Conservation (phyloP, 2,888 invertebrate genomes). For the Zootermopsis nevadensis region DNA sequence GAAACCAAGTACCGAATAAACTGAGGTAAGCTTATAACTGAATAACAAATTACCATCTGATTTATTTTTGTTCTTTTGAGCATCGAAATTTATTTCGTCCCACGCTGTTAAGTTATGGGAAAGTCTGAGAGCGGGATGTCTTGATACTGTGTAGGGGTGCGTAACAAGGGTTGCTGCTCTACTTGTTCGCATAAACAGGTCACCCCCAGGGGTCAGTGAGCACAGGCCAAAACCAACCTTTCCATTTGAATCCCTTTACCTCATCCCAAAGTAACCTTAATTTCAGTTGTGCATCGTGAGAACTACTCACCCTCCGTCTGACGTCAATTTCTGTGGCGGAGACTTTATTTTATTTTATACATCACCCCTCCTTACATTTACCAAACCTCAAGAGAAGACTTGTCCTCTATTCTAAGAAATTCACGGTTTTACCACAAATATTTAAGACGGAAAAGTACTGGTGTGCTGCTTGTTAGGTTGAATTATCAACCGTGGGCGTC, state of each 20-base stretch:
- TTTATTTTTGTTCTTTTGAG: background rate
- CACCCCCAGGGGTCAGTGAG: slow-evolving; percentile 13
- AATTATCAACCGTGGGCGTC: background rate
- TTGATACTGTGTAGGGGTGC: background rate
- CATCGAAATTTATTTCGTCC: background rate
- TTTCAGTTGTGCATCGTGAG: slow-evolving; percentile 9
- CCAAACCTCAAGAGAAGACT: background rate
- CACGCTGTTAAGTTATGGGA: slow-evolving; percentile 4
- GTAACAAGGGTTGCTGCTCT: background rate
- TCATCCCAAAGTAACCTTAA: slow-evolving; percentile 4
- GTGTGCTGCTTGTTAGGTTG: background rate
- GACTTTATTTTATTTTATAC: background rate
- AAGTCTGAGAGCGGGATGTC: background rate
- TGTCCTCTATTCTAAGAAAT: background rate
- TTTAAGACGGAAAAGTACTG: background rate
- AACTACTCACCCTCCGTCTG: background rate
- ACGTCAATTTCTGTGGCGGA: background rate
- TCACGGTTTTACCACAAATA: background rate
- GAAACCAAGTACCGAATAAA: too few species aligned
- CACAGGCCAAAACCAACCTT: slow-evolving; percentile 13
- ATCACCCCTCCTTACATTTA: background rate
- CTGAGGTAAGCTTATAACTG: too few species aligned
- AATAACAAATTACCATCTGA: too few species aligned
- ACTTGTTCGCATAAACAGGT: slow-evolving; percentile 11
- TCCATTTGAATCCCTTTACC: slow-evolving; percentile 1